phyloP scores from a whole-genome alignment of 2,113 vertebrate genomes.

The Sorex fumeus region DNA sequence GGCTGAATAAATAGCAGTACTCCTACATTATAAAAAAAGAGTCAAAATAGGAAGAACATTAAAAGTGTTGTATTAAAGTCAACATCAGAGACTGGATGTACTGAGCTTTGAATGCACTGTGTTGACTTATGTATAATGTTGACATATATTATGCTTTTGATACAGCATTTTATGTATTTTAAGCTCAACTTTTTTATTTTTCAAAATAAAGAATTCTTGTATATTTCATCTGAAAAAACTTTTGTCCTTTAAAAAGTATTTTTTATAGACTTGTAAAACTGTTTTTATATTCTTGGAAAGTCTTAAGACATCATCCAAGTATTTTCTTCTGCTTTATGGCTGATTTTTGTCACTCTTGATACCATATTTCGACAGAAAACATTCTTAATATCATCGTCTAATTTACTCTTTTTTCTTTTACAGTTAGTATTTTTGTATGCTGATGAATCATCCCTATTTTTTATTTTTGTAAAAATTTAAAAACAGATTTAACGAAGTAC shows the following conservation, averaged over 20 bases:
- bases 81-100: too few species aligned
- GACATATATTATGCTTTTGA: too few species aligned
- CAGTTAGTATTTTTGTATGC: not conserved
- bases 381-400: slow-evolving; percentile 13
- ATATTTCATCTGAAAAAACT: too few species aligned
- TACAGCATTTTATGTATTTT: too few species aligned
- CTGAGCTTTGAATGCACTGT: too few species aligned
- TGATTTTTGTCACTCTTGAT: slow-evolving; percentile 8
- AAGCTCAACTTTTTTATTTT: too few species aligned
- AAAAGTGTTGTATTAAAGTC: too few species aligned
- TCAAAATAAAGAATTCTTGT: too few species aligned
- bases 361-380: slow-evolving; percentile 13
- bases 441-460: slow-evolving; percentile 6
- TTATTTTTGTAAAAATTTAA: not conserved
- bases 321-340: slow-evolving; percentile 1
- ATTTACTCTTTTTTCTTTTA: slow-evolving; percentile 27
- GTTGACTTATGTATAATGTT: too few species aligned
- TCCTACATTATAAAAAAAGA: too few species aligned
- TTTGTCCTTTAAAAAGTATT: not conserved
- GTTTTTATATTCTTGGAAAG: not conserved
- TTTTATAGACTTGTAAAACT: slow-evolving; percentile 17
- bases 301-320: not conserved
- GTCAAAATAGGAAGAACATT: too few species aligned
- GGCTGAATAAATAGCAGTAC: too few species aligned
- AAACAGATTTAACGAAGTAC: slow-evolving; percentile 34